Conservation (phyloP, 2,797 vertebrate genomes). For the Halcyon smyrnensis region DNA sequence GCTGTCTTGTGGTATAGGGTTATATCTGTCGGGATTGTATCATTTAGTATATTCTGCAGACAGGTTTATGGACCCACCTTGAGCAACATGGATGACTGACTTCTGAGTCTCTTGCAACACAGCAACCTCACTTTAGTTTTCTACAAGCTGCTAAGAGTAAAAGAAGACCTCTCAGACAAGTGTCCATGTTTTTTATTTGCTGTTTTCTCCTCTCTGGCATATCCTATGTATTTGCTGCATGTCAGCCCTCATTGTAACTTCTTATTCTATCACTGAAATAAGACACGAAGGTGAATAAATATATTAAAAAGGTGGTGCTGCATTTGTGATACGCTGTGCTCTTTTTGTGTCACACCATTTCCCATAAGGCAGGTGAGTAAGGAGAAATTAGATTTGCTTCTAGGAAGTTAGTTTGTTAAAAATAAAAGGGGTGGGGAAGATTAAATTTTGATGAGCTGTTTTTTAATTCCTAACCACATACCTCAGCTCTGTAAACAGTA, state of each 20-base stretch:
- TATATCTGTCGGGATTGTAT: background rate
- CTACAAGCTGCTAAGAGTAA: background rate
- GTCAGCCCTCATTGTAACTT: background rate
- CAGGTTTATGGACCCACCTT: background rate
- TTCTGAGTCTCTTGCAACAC: background rate
- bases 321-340: background rate
- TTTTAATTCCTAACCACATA: background rate
- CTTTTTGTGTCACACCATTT: background rate
- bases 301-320: background rate
- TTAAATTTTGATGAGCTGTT: background rate
- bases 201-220: background rate
- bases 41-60: background rate
- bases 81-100: background rate
- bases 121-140: background rate
- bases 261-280: background rate
- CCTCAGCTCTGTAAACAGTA: background rate
- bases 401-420: background rate
- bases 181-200: background rate
- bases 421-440: background rate
- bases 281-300: background rate
- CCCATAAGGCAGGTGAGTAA: background rate
- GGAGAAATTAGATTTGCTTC: background rate
- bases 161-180: background rate
- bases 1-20: background rate
- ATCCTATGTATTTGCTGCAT: background rate